Conservation (phyloP, 2,113 vertebrate species). For the Anolis sagrei region DNA sequence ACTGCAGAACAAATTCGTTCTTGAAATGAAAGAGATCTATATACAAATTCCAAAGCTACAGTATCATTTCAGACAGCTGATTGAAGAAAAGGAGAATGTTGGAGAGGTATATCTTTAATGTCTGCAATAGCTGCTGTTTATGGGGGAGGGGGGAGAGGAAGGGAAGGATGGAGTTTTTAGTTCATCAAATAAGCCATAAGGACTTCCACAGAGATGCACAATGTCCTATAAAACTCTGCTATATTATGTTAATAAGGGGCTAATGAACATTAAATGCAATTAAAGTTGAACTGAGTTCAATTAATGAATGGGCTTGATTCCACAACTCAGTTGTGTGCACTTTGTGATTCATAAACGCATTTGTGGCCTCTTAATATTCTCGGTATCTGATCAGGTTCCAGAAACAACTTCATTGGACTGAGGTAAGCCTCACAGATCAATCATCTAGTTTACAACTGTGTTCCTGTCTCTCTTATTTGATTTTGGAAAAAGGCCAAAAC, state of each 20-base stretch:
- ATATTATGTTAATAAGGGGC: conserved; percentile 11
- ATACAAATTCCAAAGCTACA: neutral
- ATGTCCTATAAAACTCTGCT: conserved; percentile 14
- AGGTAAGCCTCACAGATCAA: conserved; percentile 9
- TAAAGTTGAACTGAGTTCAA: conserved; percentile 36
- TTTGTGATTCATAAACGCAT: conserved; percentile 30
- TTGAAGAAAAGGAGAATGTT: neutral
- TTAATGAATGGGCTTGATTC: conserved; percentile 17
- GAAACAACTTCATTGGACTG: conserved; percentile 8
- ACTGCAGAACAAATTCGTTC: neutral
- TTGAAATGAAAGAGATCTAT: neutral
- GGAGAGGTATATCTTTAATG: neutral
- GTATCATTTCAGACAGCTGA: neutral
- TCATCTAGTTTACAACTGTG: conserved; percentile 7
- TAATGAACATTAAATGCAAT: conserved; percentile 24
- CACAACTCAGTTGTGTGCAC: conserved; percentile 3
- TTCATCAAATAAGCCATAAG: conserved; percentile 1
- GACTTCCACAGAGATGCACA: conserved; percentile 14
- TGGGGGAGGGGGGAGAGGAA: neutral
- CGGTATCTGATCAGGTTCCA: conserved; percentile 8
- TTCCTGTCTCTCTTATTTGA: conserved; percentile 24
- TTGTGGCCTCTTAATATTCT: neutral
- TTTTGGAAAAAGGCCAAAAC: neutral
- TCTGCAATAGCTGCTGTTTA: neutral
- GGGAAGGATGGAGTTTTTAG: neutral